Evolutionary conservation across 1,140 invertebrate genomes (phyloP), one percentile per base, ranked within the genome.

Genomic region (Lasioglossum albipes): DNA sequence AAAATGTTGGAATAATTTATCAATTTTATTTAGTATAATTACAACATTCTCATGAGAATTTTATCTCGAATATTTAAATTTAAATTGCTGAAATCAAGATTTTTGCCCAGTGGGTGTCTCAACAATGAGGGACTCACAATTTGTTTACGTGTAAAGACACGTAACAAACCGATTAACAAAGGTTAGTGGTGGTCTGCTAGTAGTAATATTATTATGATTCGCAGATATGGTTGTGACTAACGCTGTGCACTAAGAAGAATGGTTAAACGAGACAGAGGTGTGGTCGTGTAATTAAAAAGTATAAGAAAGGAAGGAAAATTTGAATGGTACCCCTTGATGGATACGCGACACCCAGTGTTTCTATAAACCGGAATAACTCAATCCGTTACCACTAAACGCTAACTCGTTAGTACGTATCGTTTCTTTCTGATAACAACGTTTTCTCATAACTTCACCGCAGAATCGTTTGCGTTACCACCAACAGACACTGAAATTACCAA

Each of bases 171-270:
- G n/a, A n/a, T n/a, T n/a, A n/a, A n/a, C n/a, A n/a, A n/a, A n/a
- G n/a, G n/a, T 36, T 5, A 36, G 3, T 36, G 36, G 36, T 36
- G 12, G 18, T 22, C 59, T 20, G 7, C 36, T 13, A 52, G n/a
- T 72, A 12, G 64, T 36, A 18, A 54, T 13, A 6, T 69, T 18
- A 41, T 31, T 22, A 22, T 72, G 13, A 2, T 61, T 16, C 31
- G 4, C 64, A 88, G 87, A 62, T 88, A 82, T 88, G 87, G 87
- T 88, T 88, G 76, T 88, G 87, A 88, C 84, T 66, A 88, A 88
- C 67, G 72, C 84, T 64, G 73, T 59, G 62, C 36, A 36, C 10
- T 41, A 68, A 57, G 57, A 59, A 64, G 65, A 66, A n/a, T n/a
- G 54, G 16, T 7, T 75, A 72, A 16, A 36, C n/a, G 27, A 59